Base-by-base conservation (phyloP, 2,797 vertebrate genomes). In the Falco naumanni region DNA sequence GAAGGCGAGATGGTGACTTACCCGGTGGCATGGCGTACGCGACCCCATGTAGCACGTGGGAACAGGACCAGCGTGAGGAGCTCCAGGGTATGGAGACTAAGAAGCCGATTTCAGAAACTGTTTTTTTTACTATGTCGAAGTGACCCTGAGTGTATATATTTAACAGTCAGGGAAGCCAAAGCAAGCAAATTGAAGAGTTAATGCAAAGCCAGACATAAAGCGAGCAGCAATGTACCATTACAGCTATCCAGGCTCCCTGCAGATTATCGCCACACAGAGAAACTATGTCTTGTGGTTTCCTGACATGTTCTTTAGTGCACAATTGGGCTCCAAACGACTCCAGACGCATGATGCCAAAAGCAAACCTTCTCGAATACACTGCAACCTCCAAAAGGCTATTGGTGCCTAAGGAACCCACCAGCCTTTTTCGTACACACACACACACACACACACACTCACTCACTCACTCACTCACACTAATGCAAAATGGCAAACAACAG, bases 271-370 rank as follows among this genome's bases (percentile, higher is more conserved):
- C 94, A 70, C 97, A 97, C 91, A 94, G 93, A 68, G 33, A 96
- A 98, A 93, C 94, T 95, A 96, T 94, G 92, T 92, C 94, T 96
- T 97, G 97, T 97, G 97, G 97, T 96, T 98, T 98, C 94, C 97
- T 96, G 91, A 85, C 53, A 60, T 93, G 96, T 88, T 96, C 94
- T 96, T 94, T 92, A 89, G 87, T 71, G 71, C 68, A 87, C 9
- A 37, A 77, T 92, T 4, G 1, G 75, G 88, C 64, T 97, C 79
- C 89, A 91, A 96, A 88, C 6, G 78, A 93, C 90, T 97, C 93
- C 18, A 13, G 77, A 88, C 6, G 24, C 80, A 41, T 39, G 65
- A 77, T 95, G 94, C 92, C 95, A 95, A 97, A 97, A 87, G 84
- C 26, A 65, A 97, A 95, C 86, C 95, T 85, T 96, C 88, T 93